Percentiles rank a stretch among this genome's conserved stretches.
phyloP scores from a whole-genome alignment of 1,140 invertebrate species.

The Drosophila ogumai region DNA sequence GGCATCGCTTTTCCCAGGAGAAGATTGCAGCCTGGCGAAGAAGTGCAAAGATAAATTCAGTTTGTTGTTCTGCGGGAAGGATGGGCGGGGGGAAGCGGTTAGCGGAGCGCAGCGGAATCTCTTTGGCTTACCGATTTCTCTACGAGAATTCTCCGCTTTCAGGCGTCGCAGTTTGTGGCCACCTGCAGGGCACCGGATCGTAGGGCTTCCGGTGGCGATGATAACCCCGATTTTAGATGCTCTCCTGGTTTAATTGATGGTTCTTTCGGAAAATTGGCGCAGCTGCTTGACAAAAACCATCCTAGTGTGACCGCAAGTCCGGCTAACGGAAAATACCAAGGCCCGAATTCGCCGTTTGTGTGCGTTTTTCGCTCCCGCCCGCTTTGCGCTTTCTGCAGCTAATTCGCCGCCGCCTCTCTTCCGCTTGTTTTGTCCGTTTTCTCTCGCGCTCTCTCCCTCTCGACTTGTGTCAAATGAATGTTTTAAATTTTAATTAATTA shows the following conservation, averaged over 20 bases:
- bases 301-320: not conserved
- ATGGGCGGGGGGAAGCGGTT: not conserved
- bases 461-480: not conserved
- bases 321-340: not conserved
- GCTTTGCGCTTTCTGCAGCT: not conserved
- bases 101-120: constrained; percentile 1
- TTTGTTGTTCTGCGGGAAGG: not conserved
- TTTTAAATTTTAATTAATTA: constrained; percentile 10
- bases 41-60: constrained; percentile 16
- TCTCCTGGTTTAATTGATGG: constrained; percentile 39
- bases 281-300: constrained; percentile 16
- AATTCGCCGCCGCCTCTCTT: constrained; percentile 4
- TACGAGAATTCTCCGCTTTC: not conserved
- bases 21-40: constrained; percentile 16
- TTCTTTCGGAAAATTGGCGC: constrained; percentile 28
- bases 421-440: not conserved
- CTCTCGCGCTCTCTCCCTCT: not conserved
- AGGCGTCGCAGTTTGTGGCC: not conserved
- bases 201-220: constrained; percentile 4
- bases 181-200: constrained; percentile 13
- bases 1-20: not conserved
- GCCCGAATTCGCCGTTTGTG: not conserved
- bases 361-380: not conserved
- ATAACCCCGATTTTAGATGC: constrained; percentile 4
- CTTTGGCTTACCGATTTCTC: constrained; percentile 29